Evolutionary conservation across 2,113 vertebrate species (phyloP).

Genomic region (Vidua chalybeata): DNA sequence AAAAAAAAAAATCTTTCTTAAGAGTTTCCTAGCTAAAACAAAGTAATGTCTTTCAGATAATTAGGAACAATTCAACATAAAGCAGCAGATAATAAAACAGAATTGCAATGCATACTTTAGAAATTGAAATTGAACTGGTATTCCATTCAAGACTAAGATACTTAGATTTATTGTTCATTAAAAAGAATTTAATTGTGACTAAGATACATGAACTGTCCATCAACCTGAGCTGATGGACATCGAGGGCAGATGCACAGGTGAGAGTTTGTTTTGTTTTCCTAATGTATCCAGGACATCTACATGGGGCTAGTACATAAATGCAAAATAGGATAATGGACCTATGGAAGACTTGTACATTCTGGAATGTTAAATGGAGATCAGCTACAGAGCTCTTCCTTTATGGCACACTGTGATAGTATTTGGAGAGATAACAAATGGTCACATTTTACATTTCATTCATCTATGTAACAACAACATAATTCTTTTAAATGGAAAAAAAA

Average conservation of each 20-base stretch:
- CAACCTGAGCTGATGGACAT: not conserved
- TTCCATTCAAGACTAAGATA: not conserved
- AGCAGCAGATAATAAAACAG: not conserved
- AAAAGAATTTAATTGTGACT: not conserved
- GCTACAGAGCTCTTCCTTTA: not conserved
- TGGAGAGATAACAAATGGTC: not conserved
- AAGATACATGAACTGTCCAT: not conserved
- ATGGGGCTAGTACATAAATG: not conserved
- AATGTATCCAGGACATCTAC: not conserved
- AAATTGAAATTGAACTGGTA: not conserved
- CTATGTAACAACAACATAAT: accelerated
- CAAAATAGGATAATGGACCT: not conserved
- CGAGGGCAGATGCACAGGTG: not conserved
- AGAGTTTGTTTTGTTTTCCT: not conserved
- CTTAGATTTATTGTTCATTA: not conserved
- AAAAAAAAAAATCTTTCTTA: not conserved
- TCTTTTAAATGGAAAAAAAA: not conserved
- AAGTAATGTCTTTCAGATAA: not conserved
- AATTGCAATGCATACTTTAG: not conserved
- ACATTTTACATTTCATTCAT: not conserved
- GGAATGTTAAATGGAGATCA: not conserved
- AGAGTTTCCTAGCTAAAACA: not conserved
- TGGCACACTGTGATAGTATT: accelerated
- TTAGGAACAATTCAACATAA: not conserved
- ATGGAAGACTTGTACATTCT: not conserved